Evolutionary conservation across 2,888 invertebrate genomes (phyloP).

Genomic region (Subacronicta megacephala): DNA sequence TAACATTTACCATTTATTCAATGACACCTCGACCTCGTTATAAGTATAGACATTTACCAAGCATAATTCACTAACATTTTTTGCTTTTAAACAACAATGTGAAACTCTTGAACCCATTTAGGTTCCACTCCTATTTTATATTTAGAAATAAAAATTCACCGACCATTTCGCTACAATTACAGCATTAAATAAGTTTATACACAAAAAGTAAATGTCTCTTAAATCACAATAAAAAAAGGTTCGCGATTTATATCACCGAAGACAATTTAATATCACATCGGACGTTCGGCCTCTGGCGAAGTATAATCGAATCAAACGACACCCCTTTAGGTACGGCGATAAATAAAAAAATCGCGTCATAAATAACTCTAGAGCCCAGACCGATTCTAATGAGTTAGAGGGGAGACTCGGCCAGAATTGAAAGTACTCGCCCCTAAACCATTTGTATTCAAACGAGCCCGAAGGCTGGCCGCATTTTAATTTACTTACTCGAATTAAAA

Average conservation of each 20-base stretch:
- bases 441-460: slow-evolving; percentile 86
- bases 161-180: slow-evolving; percentile 18
- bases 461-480: slow-evolving; percentile 85
- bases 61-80: slow-evolving; percentile 7
- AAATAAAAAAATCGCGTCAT: slow-evolving; percentile 74
- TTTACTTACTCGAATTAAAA: slow-evolving; percentile 89
- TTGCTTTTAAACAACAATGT: slow-evolving; percentile 10
- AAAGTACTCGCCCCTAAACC: slow-evolving; percentile 80
- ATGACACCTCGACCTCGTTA: too few species aligned
- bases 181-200: slow-evolving; percentile 19
- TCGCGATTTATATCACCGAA: slow-evolving; percentile 65
- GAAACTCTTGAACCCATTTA: slow-evolving; percentile 12
- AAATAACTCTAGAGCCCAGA: slow-evolving; percentile 75
- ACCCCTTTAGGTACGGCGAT: slow-evolving; percentile 72
- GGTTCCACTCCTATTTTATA: slow-evolving; percentile 22
- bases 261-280: slow-evolving; percentile 65
- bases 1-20: too few species aligned
- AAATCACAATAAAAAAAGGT: slow-evolving; percentile 63
- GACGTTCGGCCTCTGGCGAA: slow-evolving; percentile 60
- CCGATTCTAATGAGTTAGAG: slow-evolving; percentile 79
- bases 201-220: slow-evolving; percentile 50
- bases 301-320: slow-evolving; percentile 73
- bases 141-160: slow-evolving; percentile 30
- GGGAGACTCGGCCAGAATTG: slow-evolving; percentile 71
- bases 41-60: neutral